Base-by-base conservation (phyloP, 2,888 invertebrate species). In the Drosophila melanosoma region DNA sequence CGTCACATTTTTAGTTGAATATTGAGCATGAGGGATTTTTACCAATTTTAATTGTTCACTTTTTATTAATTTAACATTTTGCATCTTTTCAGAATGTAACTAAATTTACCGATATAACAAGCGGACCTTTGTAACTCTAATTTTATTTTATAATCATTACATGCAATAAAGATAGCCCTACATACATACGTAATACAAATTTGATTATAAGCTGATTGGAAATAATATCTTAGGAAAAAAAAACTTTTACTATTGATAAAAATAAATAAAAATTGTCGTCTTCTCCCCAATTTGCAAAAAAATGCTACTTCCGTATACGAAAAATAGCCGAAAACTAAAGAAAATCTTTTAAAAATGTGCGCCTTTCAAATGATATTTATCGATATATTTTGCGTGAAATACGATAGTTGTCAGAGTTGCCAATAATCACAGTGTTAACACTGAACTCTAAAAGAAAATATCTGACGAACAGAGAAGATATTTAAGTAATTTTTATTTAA, bases 141-240 rank as follows among this genome's bases (percentile, higher is more conserved):
- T 77, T 78, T 71, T 73, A 83, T 74, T 84, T 89, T 73, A 79
- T 87, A 89, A 84, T 87, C 79, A 76, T 71, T 89, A 87, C 66
- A 79, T 84, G 89, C 85, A 83, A 83, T 83, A 83, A 89, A 84
- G 72, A 64, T 89, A 83, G 89, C 77, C 69, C 79, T 83, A 83
- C 82, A 81, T 87, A 89, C 76, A 89, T 78, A 75, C 78, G 69
- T 89, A 87, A 81, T 84, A 75, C 69, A 77, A 73, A 75, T 62
- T 81, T 69, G 63, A 71, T 48, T 57, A 64, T 67, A 57, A 74
- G 64, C 36, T 58, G 35, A 81, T 71, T 81, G 77, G 77, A 61
- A 60, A 52, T 65, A 71, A 65, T 48, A 58, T 56, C 59, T 63
- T 70, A 70, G 62, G 56, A 77, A 66, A 54, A 75, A 59, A 20